Percentiles rank a stretch among this genome's conserved stretches.
These are phyloP conservation scores for Tragelaphus buxtoni DNA, from an alignment of 2,113 vertebrate species.

Conservation along the genomic window DNA sequence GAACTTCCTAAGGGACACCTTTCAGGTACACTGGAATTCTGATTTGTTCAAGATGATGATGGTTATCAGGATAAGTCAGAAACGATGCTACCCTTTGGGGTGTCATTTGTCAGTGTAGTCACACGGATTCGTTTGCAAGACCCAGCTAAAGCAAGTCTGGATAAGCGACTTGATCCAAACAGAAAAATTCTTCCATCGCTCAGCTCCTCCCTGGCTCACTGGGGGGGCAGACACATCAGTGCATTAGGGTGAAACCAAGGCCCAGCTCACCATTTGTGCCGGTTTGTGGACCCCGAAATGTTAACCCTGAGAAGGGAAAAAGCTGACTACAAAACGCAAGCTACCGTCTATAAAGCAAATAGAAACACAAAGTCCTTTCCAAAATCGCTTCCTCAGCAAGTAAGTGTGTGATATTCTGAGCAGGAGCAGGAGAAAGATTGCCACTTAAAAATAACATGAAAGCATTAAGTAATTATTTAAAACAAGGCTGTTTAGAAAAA, in stretches of 20 bases:
- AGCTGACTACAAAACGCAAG: not conserved
- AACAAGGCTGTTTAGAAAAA: conserved; percentile 87
- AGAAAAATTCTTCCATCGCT: not conserved
- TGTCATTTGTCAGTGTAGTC: conserved; percentile 15
- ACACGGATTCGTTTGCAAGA: conserved; percentile 34
- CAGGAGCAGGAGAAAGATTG: conserved; percentile 73
- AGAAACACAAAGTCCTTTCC: conserved; percentile 63
- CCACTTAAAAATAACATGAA: conserved; percentile 83
- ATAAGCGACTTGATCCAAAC: not conserved
- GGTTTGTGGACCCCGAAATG: not conserved
- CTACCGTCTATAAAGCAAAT: conserved; percentile 36
- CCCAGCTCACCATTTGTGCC: not conserved
- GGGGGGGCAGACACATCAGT: not conserved
- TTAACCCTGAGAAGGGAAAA: not conserved
- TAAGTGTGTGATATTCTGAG: conserved; percentile 62
- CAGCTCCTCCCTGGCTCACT: not conserved
- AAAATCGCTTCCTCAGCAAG: conserved; percentile 54
- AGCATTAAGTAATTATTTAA: conserved; percentile 88
- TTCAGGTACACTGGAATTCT: not conserved
- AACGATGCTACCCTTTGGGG: conserved; percentile 32
- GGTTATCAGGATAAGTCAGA: conserved; percentile 37
- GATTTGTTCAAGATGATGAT: conserved; percentile 46
- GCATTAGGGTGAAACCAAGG: not conserved
- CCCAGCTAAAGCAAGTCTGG: not conserved
- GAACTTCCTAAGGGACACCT: conserved; percentile 49